Base-by-base conservation (phyloP, 2,888 invertebrate genomes). In the Oscheius sp. region DNA sequence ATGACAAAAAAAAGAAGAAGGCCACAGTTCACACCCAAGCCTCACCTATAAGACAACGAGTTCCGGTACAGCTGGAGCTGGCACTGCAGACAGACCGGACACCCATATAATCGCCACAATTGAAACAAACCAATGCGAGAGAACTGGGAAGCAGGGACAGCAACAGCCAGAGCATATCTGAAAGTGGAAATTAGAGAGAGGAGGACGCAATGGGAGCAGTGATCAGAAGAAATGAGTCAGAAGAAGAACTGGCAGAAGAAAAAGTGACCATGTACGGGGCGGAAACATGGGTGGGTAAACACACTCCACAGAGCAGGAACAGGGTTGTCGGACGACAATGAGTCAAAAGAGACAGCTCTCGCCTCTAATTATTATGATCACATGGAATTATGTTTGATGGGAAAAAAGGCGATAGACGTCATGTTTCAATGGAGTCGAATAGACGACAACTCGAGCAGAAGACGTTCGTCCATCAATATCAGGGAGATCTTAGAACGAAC, bases 41-140 rank as follows among this genome's bases (percentile, higher is more conserved):
- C 56, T 21, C 41, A 69, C 69, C 69, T 25, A 53, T 18, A 12
- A 55, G 43, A 21, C 69, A 69, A 16, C 55, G 21, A 1, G 69
- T 53, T 16, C 55, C 69, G 7, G 56, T 55, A 41, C 69, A 69
- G 9, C 18, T 53, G 7, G 13, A 6, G 23, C 41, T 41, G 7
- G 53, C 21, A 55, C 56, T 69, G 43, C 69, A 69, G 21, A 29
- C 43, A 2, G 55, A 12, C 12, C 69, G 53, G 13, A 12, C 27
- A 13, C 56, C 56, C 13, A 7, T 18, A 23, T 16, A 69, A 7
- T 69, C 69, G 18, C 23, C 41, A 41, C 69, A 69, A 16, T 29
- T 69, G 56, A 53, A 69, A 25, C 69, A 69, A 13, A 69, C 35
- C 21, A 56, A 16, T 1, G 69, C 55, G 6, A 52, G 18, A 21